These are phyloP conservation scores for Harlomillsia oculata DNA, from an alignment of 1,140 invertebrate species.

Conservation along the genomic window DNA sequence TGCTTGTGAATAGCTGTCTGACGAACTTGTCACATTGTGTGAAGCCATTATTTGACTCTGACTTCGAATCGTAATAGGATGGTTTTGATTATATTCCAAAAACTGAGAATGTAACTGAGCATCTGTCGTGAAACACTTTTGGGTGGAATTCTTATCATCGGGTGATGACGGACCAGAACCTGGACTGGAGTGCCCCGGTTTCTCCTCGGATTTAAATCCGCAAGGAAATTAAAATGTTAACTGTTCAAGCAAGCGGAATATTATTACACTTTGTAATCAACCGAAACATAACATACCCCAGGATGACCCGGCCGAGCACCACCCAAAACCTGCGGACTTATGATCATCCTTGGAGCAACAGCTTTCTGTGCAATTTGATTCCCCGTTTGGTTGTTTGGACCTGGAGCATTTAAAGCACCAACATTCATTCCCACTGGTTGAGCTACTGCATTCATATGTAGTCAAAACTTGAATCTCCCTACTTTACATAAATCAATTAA, in stretches of 20 bases:
- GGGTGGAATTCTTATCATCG: conserved; percentile 14
- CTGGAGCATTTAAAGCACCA: conserved; percentile 9
- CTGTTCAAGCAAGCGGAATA: neutral
- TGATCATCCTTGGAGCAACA: conserved; percentile 57
- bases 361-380: conserved; percentile 8
- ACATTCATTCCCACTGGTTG: conserved; percentile 47
- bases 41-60: too few species aligned
- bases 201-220: neutral
- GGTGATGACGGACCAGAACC: conserved; percentile 4
- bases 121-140: conserved; percentile 31
- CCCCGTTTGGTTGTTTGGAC: neutral
- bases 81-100: conserved; percentile 24
- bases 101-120: conserved; percentile 32
- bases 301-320: conserved; percentile 65
- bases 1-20: too few species aligned
- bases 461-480: conserved; percentile 60
- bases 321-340: conserved; percentile 67
- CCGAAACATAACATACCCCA: conserved; percentile 52
- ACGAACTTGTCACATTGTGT: too few species aligned
- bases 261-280: neutral
- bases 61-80: conserved; percentile 21
- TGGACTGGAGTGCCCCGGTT: neutral
- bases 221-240: conserved; percentile 4
- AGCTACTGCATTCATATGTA: conserved; percentile 51
- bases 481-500: too few species aligned